phyloP scores from a whole-genome alignment of 2,797 vertebrate species.

The Pangasius larnaudii region DNA sequence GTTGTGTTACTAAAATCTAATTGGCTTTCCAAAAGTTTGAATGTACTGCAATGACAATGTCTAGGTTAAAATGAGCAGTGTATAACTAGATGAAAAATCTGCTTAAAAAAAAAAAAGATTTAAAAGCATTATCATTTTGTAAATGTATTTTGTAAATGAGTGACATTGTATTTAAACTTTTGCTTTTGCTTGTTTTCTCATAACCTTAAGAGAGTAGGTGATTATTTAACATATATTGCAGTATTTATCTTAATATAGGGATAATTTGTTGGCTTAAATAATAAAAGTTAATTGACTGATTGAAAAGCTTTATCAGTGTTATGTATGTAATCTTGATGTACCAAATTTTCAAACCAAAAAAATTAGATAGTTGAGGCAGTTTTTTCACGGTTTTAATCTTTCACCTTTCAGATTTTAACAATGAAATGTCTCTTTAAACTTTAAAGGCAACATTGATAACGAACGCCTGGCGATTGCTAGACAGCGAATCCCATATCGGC shows the following conservation, averaged over 20 bases:
- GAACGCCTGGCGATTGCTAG: constrained; percentile 99
- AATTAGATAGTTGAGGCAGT: constrained; percentile 90
- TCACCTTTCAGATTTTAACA: constrained; percentile 99
- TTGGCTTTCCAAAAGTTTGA: constrained; percentile 87
- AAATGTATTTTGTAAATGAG: constrained; percentile 91
- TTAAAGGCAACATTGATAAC: constrained; percentile 99
- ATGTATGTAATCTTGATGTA: constrained; percentile 93
- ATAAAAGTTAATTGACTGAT: constrained; percentile 96
- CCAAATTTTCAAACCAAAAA: constrained; percentile 81
- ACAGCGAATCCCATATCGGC: constrained; percentile 99
- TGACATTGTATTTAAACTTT: constrained; percentile 90
- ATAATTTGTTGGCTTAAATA: constrained; percentile 98
- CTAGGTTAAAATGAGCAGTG: constrained; percentile 89
- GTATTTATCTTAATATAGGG: constrained; percentile 85
- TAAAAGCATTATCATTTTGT: constrained; percentile 71
- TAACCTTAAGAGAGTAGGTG: constrained; percentile 84
- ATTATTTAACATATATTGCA: constrained; percentile 69
- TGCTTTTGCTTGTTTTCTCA: constrained; percentile 86
- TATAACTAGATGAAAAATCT: constrained; percentile 96
- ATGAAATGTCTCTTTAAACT: constrained; percentile 99
- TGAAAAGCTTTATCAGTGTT: constrained; percentile 91
- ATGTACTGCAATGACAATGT: constrained; percentile 89
- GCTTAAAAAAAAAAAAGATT: constrained; percentile 67
- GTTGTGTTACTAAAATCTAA: constrained; percentile 83
- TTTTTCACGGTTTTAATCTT: constrained; percentile 97